phyloP scores from a whole-genome alignment of 2,888 invertebrate genomes.

The Nemapogon koenigi region DNA sequence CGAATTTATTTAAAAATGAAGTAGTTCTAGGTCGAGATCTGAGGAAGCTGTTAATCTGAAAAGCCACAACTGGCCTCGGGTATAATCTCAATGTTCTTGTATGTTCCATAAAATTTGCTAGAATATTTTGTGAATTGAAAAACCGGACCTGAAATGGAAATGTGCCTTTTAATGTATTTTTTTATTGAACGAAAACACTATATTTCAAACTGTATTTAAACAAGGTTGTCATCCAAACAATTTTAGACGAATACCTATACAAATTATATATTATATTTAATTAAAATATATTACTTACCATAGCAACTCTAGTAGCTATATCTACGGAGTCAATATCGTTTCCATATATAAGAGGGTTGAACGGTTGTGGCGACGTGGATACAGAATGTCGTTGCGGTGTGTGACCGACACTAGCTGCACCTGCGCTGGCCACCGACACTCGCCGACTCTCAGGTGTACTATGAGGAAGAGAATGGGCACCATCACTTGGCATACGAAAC shows the following conservation, averaged over 20 bases:
- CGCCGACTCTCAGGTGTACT: conserved; percentile 50
- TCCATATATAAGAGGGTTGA: conserved; percentile 91
- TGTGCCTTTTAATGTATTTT: too few relatives aligned
- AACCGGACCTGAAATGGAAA: conserved; percentile 77
- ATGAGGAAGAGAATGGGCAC: conserved; percentile 27
- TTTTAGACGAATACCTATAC: not conserved
- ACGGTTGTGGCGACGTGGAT: conserved; percentile 58
- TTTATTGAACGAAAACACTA: too few relatives aligned
- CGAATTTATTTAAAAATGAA: conserved; percentile 89
- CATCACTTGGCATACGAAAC: conserved; percentile 27
- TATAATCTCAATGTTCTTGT: conserved; percentile 95
- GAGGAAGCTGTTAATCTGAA: conserved; percentile 96
- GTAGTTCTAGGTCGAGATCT: conserved; percentile 90
- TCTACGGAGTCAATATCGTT: conserved; percentile 98
- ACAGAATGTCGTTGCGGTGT: conserved; percentile 51
- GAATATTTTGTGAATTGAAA: conserved; percentile 95
- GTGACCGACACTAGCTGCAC: conserved; percentile 32
- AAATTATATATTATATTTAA: not conserved
- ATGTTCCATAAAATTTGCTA: conserved; percentile 98
- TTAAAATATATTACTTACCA: conserved; percentile 67
- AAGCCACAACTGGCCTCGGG: conserved; percentile 98
- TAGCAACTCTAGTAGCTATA: conserved; percentile 96
- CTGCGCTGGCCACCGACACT: conserved; percentile 36
- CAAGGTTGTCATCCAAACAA: too few relatives aligned
- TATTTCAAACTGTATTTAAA: too few relatives aligned